These are phyloP conservation scores for Acridotheres tristis DNA, from an alignment of 2,797 vertebrate species.

Conservation along the genomic window DNA sequence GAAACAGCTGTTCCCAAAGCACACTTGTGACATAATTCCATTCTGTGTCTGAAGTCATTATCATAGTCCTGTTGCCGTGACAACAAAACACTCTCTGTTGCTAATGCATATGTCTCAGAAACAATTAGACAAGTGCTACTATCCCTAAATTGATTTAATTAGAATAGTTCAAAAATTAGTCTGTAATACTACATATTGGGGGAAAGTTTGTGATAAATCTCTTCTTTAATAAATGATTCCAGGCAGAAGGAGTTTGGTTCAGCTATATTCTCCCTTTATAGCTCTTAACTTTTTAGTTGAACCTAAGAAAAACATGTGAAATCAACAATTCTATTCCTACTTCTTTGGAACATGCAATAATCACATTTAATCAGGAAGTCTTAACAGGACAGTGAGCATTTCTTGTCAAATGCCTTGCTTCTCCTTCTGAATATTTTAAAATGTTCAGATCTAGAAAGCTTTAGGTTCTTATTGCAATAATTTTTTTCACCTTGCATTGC, in stretches of 20 bases:
- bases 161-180: constrained; percentile 21
- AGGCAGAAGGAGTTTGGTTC: not conserved
- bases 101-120: not conserved
- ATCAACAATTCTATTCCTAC: not conserved
- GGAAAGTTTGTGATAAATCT: not conserved
- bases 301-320: not conserved
- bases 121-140: constrained; percentile 24
- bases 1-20: not conserved
- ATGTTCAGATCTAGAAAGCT: not conserved
- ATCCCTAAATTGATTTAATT: constrained; percentile 10
- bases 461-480: not conserved
- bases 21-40: not conserved
- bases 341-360: not conserved
- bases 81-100: not conserved
- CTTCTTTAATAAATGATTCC: not conserved
- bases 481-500: not conserved
- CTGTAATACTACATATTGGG: not conserved
- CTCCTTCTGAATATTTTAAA: not conserved
- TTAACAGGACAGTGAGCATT: not conserved
- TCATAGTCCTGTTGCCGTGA: not conserved
- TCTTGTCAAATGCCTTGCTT: not conserved
- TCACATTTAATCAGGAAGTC: not conserved
- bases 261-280: not conserved
- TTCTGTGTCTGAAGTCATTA: constrained; percentile 6
- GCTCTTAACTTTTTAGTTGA: not conserved